A percentile compares a stretch with the other conserved stretches of the same genome.
These are phyloP conservation scores for Istiophorus platypterus DNA, from an alignment of 2,113 vertebrate species.

Conservation along the genomic window DNA sequence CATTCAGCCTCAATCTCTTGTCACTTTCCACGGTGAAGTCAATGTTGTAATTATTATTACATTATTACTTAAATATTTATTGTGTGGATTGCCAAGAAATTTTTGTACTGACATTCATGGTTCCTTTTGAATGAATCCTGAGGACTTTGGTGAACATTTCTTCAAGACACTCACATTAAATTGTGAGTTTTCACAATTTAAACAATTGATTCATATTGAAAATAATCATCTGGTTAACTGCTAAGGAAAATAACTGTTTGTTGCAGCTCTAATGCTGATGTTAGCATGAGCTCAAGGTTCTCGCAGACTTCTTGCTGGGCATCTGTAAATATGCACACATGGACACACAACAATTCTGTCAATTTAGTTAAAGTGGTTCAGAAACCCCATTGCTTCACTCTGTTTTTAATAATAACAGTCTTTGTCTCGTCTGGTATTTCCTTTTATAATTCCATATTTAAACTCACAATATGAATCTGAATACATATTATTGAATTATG, in stretches of 20 bases:
- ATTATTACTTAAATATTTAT: slow-evolving; percentile 7
- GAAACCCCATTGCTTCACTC: slow-evolving; percentile 8
- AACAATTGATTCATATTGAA: not conserved
- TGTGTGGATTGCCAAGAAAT: not conserved
- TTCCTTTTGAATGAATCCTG: not conserved
- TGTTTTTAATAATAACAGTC: slow-evolving; percentile 17
- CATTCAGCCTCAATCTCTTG: not conserved
- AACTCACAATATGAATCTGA: slow-evolving; percentile 41
- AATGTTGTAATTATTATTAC: slow-evolving; percentile 24
- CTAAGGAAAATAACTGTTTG: not conserved
- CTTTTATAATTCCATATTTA: slow-evolving; percentile 35
- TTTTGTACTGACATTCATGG: not conserved
- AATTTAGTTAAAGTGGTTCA: slow-evolving; percentile 22
- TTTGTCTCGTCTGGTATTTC: slow-evolving; percentile 24
- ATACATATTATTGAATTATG: slow-evolving; percentile 55
- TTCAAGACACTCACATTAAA: too few species aligned
- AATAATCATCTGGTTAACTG: not conserved
- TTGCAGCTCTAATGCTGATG: not conserved
- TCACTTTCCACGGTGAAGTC: slow-evolving; percentile 27
- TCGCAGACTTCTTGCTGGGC: not conserved
- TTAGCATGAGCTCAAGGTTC: not conserved
- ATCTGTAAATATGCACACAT: not conserved
- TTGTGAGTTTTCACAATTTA: not conserved
- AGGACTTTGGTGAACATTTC: not conserved
- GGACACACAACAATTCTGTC: not conserved